Evolutionary conservation across 1,140 invertebrate genomes (phyloP).

Genomic region (Lycorma delicatula): DNA sequence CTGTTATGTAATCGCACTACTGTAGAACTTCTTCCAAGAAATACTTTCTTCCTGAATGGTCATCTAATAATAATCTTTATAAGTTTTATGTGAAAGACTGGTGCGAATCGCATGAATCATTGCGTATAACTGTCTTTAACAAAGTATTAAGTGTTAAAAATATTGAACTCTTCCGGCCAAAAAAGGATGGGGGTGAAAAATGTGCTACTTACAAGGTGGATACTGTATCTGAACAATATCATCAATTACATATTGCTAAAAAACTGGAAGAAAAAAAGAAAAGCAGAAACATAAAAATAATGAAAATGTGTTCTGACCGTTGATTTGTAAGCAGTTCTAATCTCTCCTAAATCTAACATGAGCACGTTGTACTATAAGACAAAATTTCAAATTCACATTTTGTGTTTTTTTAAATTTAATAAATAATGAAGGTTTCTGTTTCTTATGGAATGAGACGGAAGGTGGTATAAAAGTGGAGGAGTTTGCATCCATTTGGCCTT

Average conservation of each 20-base stretch:
- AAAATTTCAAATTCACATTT: slow-evolving; percentile 35
- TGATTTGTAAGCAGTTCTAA: slow-evolving; percentile 30
- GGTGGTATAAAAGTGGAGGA: slow-evolving; percentile 28
- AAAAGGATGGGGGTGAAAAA: slow-evolving; percentile 36
- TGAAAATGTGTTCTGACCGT: slow-evolving; percentile 21
- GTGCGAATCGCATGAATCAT: slow-evolving; percentile 6
- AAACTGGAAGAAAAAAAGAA: slow-evolving; percentile 22
- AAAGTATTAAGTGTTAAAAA: slow-evolving; percentile 30
- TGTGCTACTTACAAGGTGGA: slow-evolving; percentile 30
- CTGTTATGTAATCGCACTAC: slow-evolving; percentile 13
- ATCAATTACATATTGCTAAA: slow-evolving; percentile 25
- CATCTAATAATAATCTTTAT: slow-evolving; percentile 11
- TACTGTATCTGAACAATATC: slow-evolving; percentile 31
- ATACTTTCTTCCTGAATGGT: slow-evolving; percentile 11
- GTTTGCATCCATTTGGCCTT: slow-evolving; percentile 26
- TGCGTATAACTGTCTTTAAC: slow-evolving; percentile 5
- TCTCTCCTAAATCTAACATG: slow-evolving; percentile 28
- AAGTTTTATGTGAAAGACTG: slow-evolving; percentile 15
- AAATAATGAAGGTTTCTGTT: slow-evolving; percentile 28
- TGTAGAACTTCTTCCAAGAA: slow-evolving; percentile 9
- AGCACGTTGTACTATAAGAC: slow-evolving; percentile 24
- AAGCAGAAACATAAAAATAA: slow-evolving; percentile 27
- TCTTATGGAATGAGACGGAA: slow-evolving; percentile 32
- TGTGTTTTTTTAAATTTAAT: slow-evolving; percentile 33
- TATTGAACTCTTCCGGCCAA: slow-evolving; percentile 30